These are phyloP conservation scores for Zaprionus gabonicus DNA, from an alignment of 1,140 invertebrate species.

Conservation along the genomic window DNA sequence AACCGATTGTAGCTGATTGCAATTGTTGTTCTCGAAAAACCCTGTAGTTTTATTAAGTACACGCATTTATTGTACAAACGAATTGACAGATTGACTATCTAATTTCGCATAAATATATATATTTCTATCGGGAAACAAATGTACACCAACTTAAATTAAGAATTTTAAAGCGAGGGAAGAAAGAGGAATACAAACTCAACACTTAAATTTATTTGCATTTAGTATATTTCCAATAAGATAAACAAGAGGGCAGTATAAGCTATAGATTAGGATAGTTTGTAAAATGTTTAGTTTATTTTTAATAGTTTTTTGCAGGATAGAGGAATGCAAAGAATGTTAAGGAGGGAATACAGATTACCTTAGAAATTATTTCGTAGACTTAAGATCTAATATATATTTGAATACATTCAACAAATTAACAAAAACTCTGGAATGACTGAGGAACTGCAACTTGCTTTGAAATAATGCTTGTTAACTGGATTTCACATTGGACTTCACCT, in stretches of 20 bases:
- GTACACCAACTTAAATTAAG: not conserved
- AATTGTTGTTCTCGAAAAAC: not conserved
- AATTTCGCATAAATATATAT: not conserved
- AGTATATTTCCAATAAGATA: constrained; percentile 8
- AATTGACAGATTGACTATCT: not conserved
- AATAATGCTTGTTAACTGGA: constrained; percentile 36
- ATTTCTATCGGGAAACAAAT: not conserved
- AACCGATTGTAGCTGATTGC: not conserved
- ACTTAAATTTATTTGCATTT: constrained; percentile 1
- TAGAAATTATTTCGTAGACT: not conserved
- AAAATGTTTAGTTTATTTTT: not conserved
- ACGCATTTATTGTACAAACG: not conserved
- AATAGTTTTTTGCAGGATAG: not conserved
- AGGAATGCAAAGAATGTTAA: constrained; percentile 2
- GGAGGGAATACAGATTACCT: constrained; percentile 8
- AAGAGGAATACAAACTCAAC: constrained; percentile 3
- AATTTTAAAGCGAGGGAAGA: not conserved
- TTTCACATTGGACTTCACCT: constrained; percentile 7
- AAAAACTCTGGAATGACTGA: constrained; percentile 19
- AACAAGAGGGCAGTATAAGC: constrained; percentile 6
- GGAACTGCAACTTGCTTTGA: not conserved
- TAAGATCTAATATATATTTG: not conserved
- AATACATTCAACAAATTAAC: constrained; percentile 15
- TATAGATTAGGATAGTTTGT: not conserved
- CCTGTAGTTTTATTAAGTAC: constrained; percentile 1